Evolutionary conservation across 2,888 invertebrate genomes (phyloP).

Genomic region (Brachyopa scutellaris): DNA sequence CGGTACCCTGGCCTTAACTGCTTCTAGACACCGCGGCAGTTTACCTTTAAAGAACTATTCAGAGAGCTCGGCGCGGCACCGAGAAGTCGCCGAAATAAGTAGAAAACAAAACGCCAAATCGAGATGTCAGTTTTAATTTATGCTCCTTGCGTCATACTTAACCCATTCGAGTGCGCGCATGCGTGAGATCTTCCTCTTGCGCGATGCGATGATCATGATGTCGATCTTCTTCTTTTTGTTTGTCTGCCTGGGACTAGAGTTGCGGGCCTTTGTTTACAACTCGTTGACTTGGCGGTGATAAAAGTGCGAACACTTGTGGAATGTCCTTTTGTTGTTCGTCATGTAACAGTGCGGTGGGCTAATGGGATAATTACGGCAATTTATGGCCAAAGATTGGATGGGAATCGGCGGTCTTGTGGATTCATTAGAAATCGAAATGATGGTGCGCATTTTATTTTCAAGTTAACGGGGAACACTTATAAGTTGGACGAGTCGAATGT

Average conservation of each 20-base stretch:
- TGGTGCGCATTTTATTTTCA: constrained; percentile 7
- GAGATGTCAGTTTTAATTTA: constrained; percentile 73
- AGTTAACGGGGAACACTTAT: no score
- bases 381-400: constrained; percentile 35
- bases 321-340: constrained; percentile 65
- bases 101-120: constrained; percentile 68
- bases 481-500: no score
- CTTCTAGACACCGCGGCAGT: constrained; percentile 64
- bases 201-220: constrained; percentile 56
- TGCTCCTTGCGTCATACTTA: constrained; percentile 71
- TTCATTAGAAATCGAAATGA: constrained; percentile 27
- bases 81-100: constrained; percentile 31
- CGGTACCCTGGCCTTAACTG: constrained; percentile 36
- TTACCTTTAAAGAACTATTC: constrained; percentile 51
- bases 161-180: constrained; percentile 67
- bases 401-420: constrained; percentile 41
- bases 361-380: constrained; percentile 56
- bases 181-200: constrained; percentile 64
- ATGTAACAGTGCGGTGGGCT: constrained; percentile 42
- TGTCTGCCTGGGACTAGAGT: background rate
- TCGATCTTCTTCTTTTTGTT: constrained; percentile 46
- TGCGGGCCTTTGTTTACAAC: constrained; percentile 55
- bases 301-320: constrained; percentile 55
- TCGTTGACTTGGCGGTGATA: constrained; percentile 30
- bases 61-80: constrained; percentile 52